These are phyloP conservation scores for Spermophilus dauricus DNA, from an alignment of 2,113 vertebrate genomes.

Conservation along the genomic window DNA sequence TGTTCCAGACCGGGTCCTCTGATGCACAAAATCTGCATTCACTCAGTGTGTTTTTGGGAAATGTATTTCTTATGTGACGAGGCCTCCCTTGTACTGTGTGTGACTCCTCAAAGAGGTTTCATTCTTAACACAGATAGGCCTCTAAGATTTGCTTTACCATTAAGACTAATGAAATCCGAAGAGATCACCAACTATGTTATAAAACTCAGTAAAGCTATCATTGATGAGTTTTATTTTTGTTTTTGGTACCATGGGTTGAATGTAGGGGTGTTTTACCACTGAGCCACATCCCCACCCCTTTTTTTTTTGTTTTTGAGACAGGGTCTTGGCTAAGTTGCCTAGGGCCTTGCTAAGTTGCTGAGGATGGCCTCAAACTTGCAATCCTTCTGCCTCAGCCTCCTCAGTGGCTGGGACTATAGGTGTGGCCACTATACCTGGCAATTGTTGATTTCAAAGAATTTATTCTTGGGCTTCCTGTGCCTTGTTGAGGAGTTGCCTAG, in stretches of 20 bases:
- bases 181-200: slow-evolving; percentile 21
- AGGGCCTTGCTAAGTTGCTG: too few relatives aligned
- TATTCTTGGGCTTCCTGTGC: slow-evolving; percentile 35
- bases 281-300: too few relatives aligned
- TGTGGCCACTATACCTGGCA: not conserved
- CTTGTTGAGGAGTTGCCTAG: not conserved
- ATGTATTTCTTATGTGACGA: not conserved
- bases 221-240: too few relatives aligned
- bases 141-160: not conserved
- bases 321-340: too few relatives aligned
- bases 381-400: not conserved
- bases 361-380: not conserved
- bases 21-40: not conserved
- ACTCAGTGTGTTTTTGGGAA: not conserved
- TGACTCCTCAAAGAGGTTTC: not conserved
- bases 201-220: not conserved
- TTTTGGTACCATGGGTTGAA: too few relatives aligned
- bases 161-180: not conserved
- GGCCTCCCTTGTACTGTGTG: not conserved
- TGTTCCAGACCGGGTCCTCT: not conserved
- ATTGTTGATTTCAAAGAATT: not conserved
- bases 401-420: not conserved
- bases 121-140: not conserved
- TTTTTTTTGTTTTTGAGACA: too few relatives aligned
- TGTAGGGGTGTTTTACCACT: too few relatives aligned